Conservation (phyloP, 2,888 invertebrate species). For the Catocala nupta region DNA sequence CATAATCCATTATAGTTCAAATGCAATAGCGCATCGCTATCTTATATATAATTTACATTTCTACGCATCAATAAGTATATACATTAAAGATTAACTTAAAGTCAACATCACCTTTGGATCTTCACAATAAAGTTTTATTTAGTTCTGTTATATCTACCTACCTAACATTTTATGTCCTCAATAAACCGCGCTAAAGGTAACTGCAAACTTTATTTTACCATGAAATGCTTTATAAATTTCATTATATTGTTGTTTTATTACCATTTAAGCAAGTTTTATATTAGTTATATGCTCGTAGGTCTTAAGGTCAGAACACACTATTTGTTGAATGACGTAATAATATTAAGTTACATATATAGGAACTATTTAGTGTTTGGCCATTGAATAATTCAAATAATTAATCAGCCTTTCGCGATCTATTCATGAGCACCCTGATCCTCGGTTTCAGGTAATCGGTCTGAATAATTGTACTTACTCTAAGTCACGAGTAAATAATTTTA, state of each 20-base stretch:
- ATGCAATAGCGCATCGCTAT: no score
- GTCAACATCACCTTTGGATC: constrained; percentile 11
- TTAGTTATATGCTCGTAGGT: constrained; percentile 14
- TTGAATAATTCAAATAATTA: no score
- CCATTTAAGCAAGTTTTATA: constrained; percentile 30
- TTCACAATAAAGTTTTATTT: constrained; percentile 26
- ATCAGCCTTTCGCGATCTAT: no score
- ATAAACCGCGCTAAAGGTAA: constrained; percentile 43
- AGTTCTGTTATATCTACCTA: constrained; percentile 38
- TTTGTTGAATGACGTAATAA: no score
- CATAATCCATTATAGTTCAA: no score
- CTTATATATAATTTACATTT: no score
- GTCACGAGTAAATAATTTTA: no score
- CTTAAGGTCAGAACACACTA: neutral
- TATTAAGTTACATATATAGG: no score
- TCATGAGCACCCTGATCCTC: no score
- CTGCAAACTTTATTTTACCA: constrained; percentile 39
- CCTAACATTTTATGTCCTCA: constrained; percentile 38
- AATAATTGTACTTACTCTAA: no score
- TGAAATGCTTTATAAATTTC: constrained; percentile 34
- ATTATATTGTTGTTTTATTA: constrained; percentile 31
- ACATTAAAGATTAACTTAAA: neutral
- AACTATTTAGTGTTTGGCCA: neutral
- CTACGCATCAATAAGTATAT: no score
- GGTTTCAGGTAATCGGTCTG: no score